phyloP scores from a whole-genome alignment of 2,888 invertebrate genomes.

The Tiphia femorata region DNA sequence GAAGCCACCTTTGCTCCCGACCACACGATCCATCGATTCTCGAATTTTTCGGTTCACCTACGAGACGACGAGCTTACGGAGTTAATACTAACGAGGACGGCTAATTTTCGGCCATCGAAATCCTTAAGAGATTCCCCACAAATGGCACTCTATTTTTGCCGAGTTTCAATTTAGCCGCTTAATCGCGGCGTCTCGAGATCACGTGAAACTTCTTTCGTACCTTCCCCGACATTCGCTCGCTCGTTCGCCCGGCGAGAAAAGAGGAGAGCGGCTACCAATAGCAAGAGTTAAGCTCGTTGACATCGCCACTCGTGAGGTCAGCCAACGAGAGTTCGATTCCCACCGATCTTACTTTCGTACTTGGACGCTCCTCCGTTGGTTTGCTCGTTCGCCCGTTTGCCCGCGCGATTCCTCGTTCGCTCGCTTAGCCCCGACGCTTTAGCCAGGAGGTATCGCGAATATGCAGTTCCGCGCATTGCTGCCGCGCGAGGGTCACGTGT shows the following conservation, averaged over 20 bases:
- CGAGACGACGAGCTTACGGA: no score
- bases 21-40: no score
- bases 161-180: no score
- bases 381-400: conserved; percentile 8
- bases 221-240: conserved; percentile 11
- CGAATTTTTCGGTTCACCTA: no score
- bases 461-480: conserved; percentile 15
- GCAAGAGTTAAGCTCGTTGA: conserved; percentile 63
- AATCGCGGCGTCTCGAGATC: no score
- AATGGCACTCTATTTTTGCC: no score
- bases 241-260: conserved; percentile 10
- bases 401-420: conserved; percentile 1
- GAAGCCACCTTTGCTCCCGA: no score
- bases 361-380: conserved; percentile 17
- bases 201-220: no score
- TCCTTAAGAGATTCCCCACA: no score
- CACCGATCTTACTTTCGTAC: conserved; percentile 49
- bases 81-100: no score
- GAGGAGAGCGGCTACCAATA: conserved; percentile 17
- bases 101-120: no score
- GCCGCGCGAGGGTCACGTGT: conserved; percentile 25
- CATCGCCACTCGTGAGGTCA: conserved; percentile 62
- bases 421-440: no score
- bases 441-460: conserved; percentile 18
- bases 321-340: conserved; percentile 62